Conservation (phyloP, 2,888 invertebrate genomes). For the Prosapia bicincta region DNA sequence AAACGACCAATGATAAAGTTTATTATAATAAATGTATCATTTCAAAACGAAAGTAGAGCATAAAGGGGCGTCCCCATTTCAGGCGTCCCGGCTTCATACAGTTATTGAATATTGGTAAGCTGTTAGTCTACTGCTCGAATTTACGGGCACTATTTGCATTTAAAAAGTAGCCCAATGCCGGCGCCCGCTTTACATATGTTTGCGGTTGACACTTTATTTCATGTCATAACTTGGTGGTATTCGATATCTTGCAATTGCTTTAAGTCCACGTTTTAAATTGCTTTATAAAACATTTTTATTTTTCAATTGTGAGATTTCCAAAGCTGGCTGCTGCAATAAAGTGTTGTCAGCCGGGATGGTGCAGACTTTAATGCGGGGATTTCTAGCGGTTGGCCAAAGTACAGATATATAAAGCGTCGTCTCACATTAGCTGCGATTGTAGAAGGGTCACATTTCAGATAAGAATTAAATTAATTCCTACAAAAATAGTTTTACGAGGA, state of each 20-base stretch:
- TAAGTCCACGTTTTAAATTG: background rate
- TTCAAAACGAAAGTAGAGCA: background rate
- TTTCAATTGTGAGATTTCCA: background rate
- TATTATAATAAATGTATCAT: background rate
- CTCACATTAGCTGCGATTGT: background rate
- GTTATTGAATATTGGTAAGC: background rate
- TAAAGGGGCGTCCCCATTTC: background rate
- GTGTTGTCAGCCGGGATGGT: background rate
- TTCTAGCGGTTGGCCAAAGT: background rate
- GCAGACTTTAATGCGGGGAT: background rate
- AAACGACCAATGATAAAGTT: background rate
- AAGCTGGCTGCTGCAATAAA: background rate
- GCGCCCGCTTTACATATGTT: background rate
- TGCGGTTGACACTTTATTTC: background rate
- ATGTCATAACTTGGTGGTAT: background rate
- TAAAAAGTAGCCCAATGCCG: background rate
- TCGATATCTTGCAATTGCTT: background rate
- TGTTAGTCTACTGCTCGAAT: background rate
- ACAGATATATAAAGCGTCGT: background rate
- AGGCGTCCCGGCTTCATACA: background rate
- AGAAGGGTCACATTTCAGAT: background rate
- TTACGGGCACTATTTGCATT: background rate
- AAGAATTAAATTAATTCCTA: background rate
- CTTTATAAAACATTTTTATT: background rate
- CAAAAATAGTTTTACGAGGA: background rate